Evolutionary conservation across 2,113 vertebrate genomes (phyloP), one percentile per base, ranked within the genome.

Genomic region (Taurulus bubalis): DNA sequence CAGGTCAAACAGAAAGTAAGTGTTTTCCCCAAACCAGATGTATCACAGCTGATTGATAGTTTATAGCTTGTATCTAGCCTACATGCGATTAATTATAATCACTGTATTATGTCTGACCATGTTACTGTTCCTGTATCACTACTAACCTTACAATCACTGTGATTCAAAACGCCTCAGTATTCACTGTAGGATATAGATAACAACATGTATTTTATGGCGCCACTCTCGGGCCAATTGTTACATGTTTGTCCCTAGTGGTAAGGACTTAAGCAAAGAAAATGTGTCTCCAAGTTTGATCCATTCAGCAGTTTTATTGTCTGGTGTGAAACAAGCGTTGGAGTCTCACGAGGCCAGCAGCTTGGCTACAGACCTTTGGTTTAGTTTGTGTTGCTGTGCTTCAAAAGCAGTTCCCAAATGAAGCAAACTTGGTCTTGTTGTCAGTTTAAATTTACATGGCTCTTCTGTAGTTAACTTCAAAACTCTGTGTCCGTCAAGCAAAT

Each of bases 221-320:
- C 53, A 77, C 32, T 58, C 26, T 65, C 68, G 45, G 59, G 68
- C 24, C 36, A 65, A 71, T 66, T 64, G 58, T 79, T 55, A 42
- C 15, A 64, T 64, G 32, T 55, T 12, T 42, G 12, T 16, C 30
- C 38, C 4, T 20, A 32, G 60, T 58, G 49, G 49, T 30, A 4
- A 56, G 58, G 42, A 12, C 32, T 40, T 38, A 38, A 73, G 28
- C 36, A 67, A n/a, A 40, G 34, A 56, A 60, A 72, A 32, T 15
- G 30, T 24, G 20, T 51, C 26, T 77, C n/a, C 1, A 22, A 51
- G 42, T 65, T 77, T 24, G 32, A 77, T 72, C 32, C 24, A 63
- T 63, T 0, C 28, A 40, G 22, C 26, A 49, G 32, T 74, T 55
- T 62, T n/a, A 42, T 49, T 71, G 51, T 72, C 18, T 67, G 42